Evolutionary conservation across 2,888 invertebrate genomes (phyloP).

Genomic region (Eupeodes luniger): DNA sequence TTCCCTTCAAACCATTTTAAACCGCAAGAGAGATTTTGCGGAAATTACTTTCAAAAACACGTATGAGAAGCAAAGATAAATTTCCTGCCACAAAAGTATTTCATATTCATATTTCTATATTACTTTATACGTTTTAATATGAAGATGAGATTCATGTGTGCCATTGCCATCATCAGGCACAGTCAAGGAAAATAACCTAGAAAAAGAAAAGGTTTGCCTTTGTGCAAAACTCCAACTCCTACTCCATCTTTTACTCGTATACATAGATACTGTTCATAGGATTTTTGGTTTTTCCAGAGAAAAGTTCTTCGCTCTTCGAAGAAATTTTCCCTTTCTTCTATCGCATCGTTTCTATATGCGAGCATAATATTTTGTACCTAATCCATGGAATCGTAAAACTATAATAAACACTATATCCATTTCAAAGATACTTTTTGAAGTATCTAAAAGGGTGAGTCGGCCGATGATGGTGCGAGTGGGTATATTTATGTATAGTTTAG

Average conservation of each 20-base stretch:
- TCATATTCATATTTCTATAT: slow-evolving; percentile 66
- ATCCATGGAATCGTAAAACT: slow-evolving; percentile 57
- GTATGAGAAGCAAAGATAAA: slow-evolving; percentile 76
- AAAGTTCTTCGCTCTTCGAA: slow-evolving; percentile 64
- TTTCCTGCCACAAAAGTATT: slow-evolving; percentile 76
- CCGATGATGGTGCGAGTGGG: not conserved
- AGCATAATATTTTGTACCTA: slow-evolving; percentile 13
- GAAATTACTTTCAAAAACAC: slow-evolving; percentile 77
- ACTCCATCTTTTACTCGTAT: slow-evolving; percentile 27
- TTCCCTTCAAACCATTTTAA: slow-evolving; percentile 36
- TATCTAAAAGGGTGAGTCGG: not conserved
- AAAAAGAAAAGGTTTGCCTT: slow-evolving; percentile 67
- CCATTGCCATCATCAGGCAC: not conserved
- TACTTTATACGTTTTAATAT: too few species aligned
- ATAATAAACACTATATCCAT: slow-evolving; percentile 71
- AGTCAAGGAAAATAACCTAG: slow-evolving; percentile 5
- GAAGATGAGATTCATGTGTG: slow-evolving; percentile 32
- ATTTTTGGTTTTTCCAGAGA: slow-evolving; percentile 47
- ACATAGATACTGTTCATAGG: not conserved
- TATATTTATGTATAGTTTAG: not conserved
- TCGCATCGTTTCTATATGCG: not conserved
- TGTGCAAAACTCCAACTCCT: not conserved
- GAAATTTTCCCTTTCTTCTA: slow-evolving; percentile 56
- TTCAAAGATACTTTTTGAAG: slow-evolving; percentile 52
- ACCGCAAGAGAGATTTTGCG: slow-evolving; percentile 75